Percentiles rank a stretch among this genome's conserved stretches.
phyloP scores from a whole-genome alignment of 2,113 vertebrate genomes.

The Lophochroa leadbeateri region DNA sequence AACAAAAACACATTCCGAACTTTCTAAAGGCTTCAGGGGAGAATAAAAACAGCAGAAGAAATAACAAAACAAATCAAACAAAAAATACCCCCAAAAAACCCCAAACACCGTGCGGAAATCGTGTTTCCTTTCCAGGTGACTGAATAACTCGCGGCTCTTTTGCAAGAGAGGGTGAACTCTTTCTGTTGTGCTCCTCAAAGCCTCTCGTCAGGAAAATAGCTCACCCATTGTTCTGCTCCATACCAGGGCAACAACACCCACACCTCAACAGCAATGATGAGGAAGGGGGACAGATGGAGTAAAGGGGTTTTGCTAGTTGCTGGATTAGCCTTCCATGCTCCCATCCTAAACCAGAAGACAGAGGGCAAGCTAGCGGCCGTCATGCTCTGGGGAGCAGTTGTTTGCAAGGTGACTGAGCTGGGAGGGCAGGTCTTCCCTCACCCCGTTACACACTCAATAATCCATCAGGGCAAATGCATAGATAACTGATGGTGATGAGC shows the following conservation, averaged over 20 bases:
- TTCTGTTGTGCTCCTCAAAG: neutral
- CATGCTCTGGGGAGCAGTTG: neutral
- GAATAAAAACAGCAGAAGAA: neutral
- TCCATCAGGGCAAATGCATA: constrained; percentile 34
- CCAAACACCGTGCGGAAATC: constrained; percentile 38
- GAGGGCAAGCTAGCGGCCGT: neutral
- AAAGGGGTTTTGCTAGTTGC: neutral
- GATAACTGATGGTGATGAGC: constrained; percentile 43
- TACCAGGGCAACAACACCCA: neutral
- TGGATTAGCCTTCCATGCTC: neutral
- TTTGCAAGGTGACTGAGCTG: constrained; percentile 21
- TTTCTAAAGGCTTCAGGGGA: constrained; percentile 33
- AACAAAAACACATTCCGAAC: constrained; percentile 63
- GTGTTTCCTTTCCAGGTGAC: constrained; percentile 40
- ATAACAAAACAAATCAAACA: constrained; percentile 19
- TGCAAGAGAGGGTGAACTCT: neutral
- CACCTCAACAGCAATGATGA: fast-evolving
- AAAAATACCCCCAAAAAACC: neutral
- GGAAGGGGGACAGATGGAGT: neutral
- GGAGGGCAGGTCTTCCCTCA: neutral
- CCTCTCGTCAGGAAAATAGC: neutral
- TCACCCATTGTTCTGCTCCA: neutral
- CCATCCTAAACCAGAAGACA: neutral
- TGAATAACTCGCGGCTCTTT: neutral
- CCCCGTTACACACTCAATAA: constrained; percentile 29